Evolutionary conservation across 1,140 invertebrate genomes (phyloP), one percentile per base, ranked within the genome.

Genomic region (Coboldia fuscipes): DNA sequence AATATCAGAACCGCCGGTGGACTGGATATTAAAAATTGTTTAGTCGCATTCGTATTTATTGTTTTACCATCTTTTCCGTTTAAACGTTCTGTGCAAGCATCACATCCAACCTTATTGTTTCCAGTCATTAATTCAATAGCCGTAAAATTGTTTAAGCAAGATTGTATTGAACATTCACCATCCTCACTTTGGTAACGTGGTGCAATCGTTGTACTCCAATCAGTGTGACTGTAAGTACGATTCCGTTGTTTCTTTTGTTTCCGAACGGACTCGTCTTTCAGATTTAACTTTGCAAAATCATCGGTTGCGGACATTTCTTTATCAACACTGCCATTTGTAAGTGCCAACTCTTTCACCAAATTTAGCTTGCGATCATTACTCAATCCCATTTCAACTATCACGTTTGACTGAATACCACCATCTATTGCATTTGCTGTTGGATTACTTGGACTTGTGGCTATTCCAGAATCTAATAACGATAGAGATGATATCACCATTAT

Each of bases 1-100:
- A 97, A 57, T 20, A 96, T 97, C 0, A 98, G 64, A 37, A 97
- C 73, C 4, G 86, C 75, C 3, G 94, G 94, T 19, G 89, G 86
- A 46, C 69, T 71, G 36, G 77, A 81, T 10, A 98, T 76, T 2
- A 94, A 62, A 48, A 94, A 75, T 49, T 93, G 81, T 54, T 94
- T 94, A 2, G 75, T 82, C 22, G 88, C 85, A 51, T 83, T 79
- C 2, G 79, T 89, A 48, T 83, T 84, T 1, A 90, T 72, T 15
- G 75, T 74, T 48, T 85, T 78, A 21, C 66, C 68, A 18, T 55
- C 51, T 42, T 46, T 54, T 9, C 63, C 65, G 39, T 72, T 73
- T 30, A 63, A 54, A n/a, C 65, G 54, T 40, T 73, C 71, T 5
- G 84, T 92, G 51, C 92, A 97, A 28, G 69, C 68, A 42, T 89